A percentile compares a stretch with the other conserved stretches of the same genome.
Evolutionary conservation across 2,797 vertebrate species (phyloP).

Genomic region (Thalassophryne amazonica): DNA sequence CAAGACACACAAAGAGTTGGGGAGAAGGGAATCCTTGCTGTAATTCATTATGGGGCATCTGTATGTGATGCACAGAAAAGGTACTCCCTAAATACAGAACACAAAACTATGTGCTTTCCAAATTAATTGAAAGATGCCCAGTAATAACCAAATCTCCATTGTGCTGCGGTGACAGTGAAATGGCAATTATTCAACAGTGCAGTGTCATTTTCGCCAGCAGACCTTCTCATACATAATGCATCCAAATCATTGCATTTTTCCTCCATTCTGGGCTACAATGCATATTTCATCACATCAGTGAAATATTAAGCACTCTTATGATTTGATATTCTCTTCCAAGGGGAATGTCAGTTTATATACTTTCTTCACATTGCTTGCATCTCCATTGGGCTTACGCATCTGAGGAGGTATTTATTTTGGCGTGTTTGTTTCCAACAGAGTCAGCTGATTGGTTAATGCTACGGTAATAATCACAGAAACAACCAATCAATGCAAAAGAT

Average conservation of each 20-base stretch:
- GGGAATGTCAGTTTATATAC: conserved; percentile 55
- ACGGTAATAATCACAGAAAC: conserved; percentile 58
- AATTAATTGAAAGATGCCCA: conserved; percentile 64
- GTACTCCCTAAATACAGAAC: conserved; percentile 47
- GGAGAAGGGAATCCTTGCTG: conserved; percentile 17
- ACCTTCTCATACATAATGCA: conserved; percentile 73
- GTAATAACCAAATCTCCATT: conserved; percentile 64
- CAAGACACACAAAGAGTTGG: conserved; percentile 24
- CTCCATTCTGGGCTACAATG: conserved; percentile 73
- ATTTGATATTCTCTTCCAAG: conserved; percentile 76
- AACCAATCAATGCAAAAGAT: conserved; percentile 58
- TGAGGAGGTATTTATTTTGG: conserved; percentile 34
- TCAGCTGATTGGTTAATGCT: conserved; percentile 60
- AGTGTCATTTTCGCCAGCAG: conserved; percentile 71
- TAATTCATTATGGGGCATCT: conserved; percentile 52
- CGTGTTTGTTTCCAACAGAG: conserved; percentile 53
- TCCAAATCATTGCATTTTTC: conserved; percentile 75
- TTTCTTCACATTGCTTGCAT: conserved; percentile 30
- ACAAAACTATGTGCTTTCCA: conserved; percentile 50
- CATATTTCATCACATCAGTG: conserved; percentile 76
- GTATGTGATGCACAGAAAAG: conserved; percentile 27
- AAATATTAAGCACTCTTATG: conserved; percentile 78
- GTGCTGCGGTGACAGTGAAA: conserved; percentile 63
- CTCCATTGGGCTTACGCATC: conserved; percentile 30
- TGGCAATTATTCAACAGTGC: conserved; percentile 70